Conservation (phyloP, 1,140 invertebrate genomes). For the Bombus terrestris region DNA sequence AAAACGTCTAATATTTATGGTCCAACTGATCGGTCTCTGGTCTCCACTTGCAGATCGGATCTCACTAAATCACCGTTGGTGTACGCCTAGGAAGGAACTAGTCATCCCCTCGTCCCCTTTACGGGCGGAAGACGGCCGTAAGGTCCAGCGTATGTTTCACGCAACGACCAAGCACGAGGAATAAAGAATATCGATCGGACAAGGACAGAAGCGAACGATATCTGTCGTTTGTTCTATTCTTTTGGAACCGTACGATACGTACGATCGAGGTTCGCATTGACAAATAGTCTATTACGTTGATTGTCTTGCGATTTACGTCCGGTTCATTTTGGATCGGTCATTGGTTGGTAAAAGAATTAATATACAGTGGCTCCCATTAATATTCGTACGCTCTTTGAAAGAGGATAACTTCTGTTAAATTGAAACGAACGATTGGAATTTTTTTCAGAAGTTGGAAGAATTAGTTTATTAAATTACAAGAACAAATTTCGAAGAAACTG, state of each 20-base stretch:
- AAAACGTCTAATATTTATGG: conserved; percentile 80
- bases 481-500: too few relatives aligned
- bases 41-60: conserved; percentile 75
- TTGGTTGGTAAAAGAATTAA: background rate
- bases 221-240: conserved; percentile 21
- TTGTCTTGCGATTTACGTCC: background rate
- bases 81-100: conserved; percentile 77
- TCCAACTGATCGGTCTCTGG: conserved; percentile 74
- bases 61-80: conserved; percentile 76
- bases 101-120: conserved; percentile 50
- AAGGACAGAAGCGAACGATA: conserved; percentile 11
- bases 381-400: too few relatives aligned
- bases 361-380: background rate
- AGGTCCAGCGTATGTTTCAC: conserved; percentile 57
- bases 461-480: too few relatives aligned
- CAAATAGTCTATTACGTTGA: conserved; percentile 15
- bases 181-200: conserved; percentile 38
- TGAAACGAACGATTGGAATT: too few relatives aligned
- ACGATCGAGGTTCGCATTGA: background rate
- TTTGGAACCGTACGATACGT: background rate
- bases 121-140: conserved; percentile 49
- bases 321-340: background rate
- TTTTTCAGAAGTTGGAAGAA: too few relatives aligned
- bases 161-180: conserved; percentile 49
- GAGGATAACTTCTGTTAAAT: too few relatives aligned